These are phyloP conservation scores for Pangasius mekongensis DNA, from an alignment of 2,797 vertebrate genomes.

Conservation along the genomic window DNA sequence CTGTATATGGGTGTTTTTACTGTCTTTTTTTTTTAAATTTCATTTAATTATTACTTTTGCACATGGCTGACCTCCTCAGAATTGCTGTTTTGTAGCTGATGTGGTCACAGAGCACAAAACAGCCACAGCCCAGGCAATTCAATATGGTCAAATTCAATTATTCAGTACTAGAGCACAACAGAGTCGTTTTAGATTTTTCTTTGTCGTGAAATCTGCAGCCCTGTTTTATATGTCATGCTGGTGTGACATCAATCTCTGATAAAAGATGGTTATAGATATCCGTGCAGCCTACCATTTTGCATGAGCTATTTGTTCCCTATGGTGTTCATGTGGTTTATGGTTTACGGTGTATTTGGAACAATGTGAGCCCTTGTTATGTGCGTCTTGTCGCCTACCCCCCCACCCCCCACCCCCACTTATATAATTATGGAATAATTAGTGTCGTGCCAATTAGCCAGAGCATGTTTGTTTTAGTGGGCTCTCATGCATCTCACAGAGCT, in stretches of 20 bases:
- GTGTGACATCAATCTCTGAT: not conserved
- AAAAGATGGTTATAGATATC: conserved; percentile 8
- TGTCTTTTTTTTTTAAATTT: not conserved
- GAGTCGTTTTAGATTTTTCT: not conserved
- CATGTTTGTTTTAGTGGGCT: conserved; percentile 47
- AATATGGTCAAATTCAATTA: conserved; percentile 1
- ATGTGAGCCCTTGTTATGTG: conserved; percentile 66
- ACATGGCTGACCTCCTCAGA: not conserved
- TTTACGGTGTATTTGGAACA: conserved; percentile 61
- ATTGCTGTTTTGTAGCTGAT: not conserved
- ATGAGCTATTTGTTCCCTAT: conserved; percentile 28
- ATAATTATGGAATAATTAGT: conserved; percentile 76
- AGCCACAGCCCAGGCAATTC: not conserved
- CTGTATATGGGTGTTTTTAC: conserved; percentile 1
- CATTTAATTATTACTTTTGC: not conserved
- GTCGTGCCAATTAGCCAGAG: conserved; percentile 70
- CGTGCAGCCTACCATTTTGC: not conserved
- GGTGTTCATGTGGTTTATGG: conserved; percentile 40
- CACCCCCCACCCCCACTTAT: conserved; percentile 51
- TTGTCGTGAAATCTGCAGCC: not conserved
- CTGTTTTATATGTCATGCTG: conserved; percentile 20
- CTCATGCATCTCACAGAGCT: conserved; percentile 29
- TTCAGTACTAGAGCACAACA: not conserved
- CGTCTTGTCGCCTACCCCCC: conserved; percentile 38
- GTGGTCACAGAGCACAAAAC: not conserved